A percentile compares a stretch with the other conserved stretches of the same genome.
Conservation (phyloP, 1,140 invertebrate species). For the Lepidurus arcticus region DNA sequence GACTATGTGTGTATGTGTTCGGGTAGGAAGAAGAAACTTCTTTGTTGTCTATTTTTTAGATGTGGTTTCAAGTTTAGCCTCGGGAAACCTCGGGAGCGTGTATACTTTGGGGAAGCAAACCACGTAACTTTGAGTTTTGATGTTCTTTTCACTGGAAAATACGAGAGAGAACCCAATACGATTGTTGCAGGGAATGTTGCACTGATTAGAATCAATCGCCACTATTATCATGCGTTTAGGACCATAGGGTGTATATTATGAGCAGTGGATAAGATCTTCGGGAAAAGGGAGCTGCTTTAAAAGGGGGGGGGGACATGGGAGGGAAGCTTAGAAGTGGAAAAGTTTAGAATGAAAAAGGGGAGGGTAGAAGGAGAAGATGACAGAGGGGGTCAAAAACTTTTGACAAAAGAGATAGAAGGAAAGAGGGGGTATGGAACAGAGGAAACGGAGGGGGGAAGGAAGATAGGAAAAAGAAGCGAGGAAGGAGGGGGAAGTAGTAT, state of each 20-base stretch:
- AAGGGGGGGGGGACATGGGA: not conserved
- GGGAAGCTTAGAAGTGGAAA: not conserved
- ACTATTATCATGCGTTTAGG: constrained; percentile 22
- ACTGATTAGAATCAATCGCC: not conserved
- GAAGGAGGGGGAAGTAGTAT: constrained; percentile 29
- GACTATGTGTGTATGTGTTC: too few relatives aligned
- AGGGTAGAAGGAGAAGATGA: constrained; percentile 24
- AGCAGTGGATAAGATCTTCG: not conserved
- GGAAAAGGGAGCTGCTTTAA: not conserved
- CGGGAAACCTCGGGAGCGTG: not conserved
- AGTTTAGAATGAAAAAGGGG: constrained; percentile 5
- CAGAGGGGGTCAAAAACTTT: constrained; percentile 2
- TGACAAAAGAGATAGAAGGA: constrained; percentile 22
- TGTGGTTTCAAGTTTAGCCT: constrained; percentile 1
- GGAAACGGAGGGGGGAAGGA: constrained; percentile 26
- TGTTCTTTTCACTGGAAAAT: not conserved
- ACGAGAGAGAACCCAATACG: too few relatives aligned
- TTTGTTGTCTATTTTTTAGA: constrained; percentile 12
- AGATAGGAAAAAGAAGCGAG: constrained; percentile 31
- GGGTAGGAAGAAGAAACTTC: not conserved
- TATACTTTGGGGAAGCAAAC: constrained; percentile 1
- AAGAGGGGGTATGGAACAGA: constrained; percentile 13
- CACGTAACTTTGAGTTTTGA: not conserved
- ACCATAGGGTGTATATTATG: not conserved
- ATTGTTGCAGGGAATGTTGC: not conserved